Evolutionary conservation across 2,888 invertebrate species (phyloP), one percentile per base, ranked within the genome.

Genomic region (Eupithecia abbreviata): DNA sequence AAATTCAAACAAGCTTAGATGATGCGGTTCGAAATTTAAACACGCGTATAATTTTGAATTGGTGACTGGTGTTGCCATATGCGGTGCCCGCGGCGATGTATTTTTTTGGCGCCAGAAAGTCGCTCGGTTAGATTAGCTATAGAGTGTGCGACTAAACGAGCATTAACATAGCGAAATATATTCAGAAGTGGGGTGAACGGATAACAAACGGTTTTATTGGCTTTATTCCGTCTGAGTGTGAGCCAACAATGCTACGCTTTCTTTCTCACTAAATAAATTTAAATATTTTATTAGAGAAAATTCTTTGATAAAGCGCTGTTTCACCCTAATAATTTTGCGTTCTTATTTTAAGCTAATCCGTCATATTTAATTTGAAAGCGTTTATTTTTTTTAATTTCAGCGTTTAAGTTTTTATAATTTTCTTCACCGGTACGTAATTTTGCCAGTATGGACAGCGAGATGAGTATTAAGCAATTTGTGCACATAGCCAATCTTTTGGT

Each of bases 131-230:
- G 79, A 76, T 82, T 82, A 79, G 79, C 78, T 82, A 78, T 80
- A 82, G 77, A 80, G 75, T 81, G 79, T 80, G 82, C 69, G 74
- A 75, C 85, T 90, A 90, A 89, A 88, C 88, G 88, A 87, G 86
- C 87, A 89, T 90, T 86, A 88, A 88, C 86, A 88, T 89, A 85
- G 85, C 86, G 67, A 87, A 89, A 90, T 89, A 85, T 89, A 90
- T 91, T 90, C 90, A 89, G 83, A 85, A 85, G 87, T 86, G 89
- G 92, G 89, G 89, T 89, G 88, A 86, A 84, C 82, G 88, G 88
- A 90, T 91, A 90, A 92, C 91, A 92, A 92, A 91, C 90, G 86
- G 87, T 89, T 92, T 91, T 92, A 92, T 92, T 92, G 90, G 89
- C 89, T 90, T 90, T 88, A 86, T 85, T 83, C 86, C 86, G 84